Base-by-base conservation (phyloP, 2,888 invertebrate species). In the Ennomos fuscantarius region DNA sequence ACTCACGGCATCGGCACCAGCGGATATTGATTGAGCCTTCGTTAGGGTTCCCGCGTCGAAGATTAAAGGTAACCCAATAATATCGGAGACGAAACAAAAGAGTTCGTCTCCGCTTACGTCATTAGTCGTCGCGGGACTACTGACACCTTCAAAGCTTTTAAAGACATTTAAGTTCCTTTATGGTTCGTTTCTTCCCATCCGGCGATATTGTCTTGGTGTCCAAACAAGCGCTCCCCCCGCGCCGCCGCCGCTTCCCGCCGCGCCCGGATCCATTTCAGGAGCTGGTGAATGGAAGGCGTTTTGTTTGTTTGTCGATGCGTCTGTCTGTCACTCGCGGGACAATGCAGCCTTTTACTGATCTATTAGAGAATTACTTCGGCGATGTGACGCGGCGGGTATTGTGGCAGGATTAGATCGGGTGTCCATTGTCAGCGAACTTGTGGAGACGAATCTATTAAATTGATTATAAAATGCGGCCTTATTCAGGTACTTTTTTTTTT, bases 31-130 rank as follows among this genome's bases (percentile, higher is more conserved):
- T 83, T 80, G 81, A 79, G 48, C 69, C 72, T 61, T 64, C 73
- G 69, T 77, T 79, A 74, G 72, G 68, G 73, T 36, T 41, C 64
- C 66, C 71, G 71, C 79, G 80, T 75, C 82, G 77, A 79, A 87
- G 86, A 89, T 89, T 88, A 89, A 87, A 89, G 82, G 89, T 87
- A 89, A 89, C 86, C 78, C 84, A 84, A 87, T 87, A 85, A 87
- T 82, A 77, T 78, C 76, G 79, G 79, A 81, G 81, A 79, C 82
- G 74, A 84, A 84, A 88, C 84, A 84, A 86, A 87, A 84, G 86
- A 86, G 79, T 82, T 76, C 73, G 72, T 77, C 77, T 89, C 87
- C 76, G 73, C 77, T 89, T 88, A 87, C 89, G 79, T 87, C 89
- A 88, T 89, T 89, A 89, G 80, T 76, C 74, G 72, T 61, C 55